A percentile compares a stretch with the other conserved stretches of the same genome.
phyloP scores from a whole-genome alignment of 2,113 vertebrate genomes.

The Erinaceus europaeus region DNA sequence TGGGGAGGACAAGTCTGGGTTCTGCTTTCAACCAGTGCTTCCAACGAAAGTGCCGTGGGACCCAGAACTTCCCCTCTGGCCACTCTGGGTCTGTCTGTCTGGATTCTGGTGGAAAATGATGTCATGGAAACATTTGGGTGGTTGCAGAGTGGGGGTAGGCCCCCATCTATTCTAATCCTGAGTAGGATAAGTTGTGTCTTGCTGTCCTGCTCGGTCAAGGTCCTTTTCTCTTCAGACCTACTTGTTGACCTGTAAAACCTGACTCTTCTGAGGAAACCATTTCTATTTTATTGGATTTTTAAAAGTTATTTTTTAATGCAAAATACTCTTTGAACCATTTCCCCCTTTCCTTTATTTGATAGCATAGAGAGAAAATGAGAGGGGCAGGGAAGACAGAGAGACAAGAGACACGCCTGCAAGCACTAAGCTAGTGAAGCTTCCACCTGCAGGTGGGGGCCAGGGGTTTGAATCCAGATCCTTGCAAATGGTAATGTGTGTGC shows the following conservation, averaged over 20 bases:
- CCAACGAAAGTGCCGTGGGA: background rate
- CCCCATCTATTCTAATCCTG: background rate
- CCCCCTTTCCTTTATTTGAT: too few relatives aligned
- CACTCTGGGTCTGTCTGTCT: background rate
- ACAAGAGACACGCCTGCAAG: too few relatives aligned
- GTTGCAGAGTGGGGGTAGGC: background rate
- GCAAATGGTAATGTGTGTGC: too few relatives aligned
- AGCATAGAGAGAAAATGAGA: too few relatives aligned
- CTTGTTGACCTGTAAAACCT: constrained; percentile 7
- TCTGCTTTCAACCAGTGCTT: constrained; percentile 12
- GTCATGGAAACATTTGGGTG: background rate
- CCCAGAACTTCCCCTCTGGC: background rate
- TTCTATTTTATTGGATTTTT: background rate
- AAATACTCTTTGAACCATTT: too few relatives aligned
- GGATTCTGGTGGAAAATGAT: background rate
- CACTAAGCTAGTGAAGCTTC: too few relatives aligned
- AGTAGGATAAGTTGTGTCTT: background rate
- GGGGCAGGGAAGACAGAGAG: too few relatives aligned
- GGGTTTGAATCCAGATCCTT: too few relatives aligned
- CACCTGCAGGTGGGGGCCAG: too few relatives aligned
- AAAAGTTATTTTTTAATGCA: too few relatives aligned
- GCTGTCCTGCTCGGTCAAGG: background rate
- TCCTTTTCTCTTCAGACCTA: background rate
- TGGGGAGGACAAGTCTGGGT: background rate
- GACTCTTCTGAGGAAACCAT: background rate